phyloP scores from a whole-genome alignment of 2,797 vertebrate species.

The Sebastes paucispinis region DNA sequence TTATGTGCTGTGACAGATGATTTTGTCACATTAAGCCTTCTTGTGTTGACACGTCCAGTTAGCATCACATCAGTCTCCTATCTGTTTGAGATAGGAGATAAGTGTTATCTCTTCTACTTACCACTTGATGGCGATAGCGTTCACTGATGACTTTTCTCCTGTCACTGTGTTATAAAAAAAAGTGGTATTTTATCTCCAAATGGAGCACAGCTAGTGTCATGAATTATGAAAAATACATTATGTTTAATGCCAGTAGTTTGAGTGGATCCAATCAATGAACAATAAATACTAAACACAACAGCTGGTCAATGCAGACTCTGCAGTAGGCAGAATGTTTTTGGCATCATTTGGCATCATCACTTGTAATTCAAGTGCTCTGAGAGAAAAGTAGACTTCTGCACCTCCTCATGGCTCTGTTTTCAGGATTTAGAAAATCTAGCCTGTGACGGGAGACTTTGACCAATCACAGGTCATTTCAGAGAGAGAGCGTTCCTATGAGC shows the following conservation, averaged over 20 bases:
- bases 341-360: no score
- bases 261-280: background rate
- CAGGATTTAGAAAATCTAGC: no score
- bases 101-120: background rate
- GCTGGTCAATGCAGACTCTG: background rate
- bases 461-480: no score
- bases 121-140: slow-evolving; percentile 53
- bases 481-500: no score
- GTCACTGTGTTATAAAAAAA: background rate
- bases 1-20: background rate
- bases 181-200: background rate
- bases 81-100: background rate
- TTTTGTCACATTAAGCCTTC: background rate
- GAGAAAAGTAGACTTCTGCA: no score
- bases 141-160: background rate
- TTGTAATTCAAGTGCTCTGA: no score
- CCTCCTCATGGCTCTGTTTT: no score
- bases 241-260: background rate
- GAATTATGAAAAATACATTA: background rate
- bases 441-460: no score
- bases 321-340: no score
- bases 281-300: background rate
- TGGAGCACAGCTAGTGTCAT: background rate
- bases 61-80: background rate
- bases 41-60: background rate